Percentiles rank a stretch among this genome's conserved stretches.
phyloP scores from a whole-genome alignment of 2,113 vertebrate genomes.

The Raja brachyura region DNA sequence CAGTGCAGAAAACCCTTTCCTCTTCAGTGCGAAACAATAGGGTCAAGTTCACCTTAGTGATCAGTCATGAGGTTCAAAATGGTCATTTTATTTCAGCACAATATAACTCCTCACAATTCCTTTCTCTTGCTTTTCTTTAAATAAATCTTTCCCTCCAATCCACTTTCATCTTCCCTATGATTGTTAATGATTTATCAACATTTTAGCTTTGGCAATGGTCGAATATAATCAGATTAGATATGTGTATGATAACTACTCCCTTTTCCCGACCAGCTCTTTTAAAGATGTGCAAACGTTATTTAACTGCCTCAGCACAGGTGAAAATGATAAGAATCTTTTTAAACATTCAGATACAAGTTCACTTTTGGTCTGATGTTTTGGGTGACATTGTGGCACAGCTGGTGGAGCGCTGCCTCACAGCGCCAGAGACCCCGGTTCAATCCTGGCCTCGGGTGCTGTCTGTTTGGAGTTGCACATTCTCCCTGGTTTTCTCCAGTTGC shows the following conservation, averaged over 20 bases:
- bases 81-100: slow-evolving; percentile 3
- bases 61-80: slow-evolving; percentile 12
- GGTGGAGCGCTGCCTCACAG: not conserved
- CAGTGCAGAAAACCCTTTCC: slow-evolving; percentile 14
- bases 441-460: no score
- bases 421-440: not conserved
- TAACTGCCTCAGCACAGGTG: not conserved
- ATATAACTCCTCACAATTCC: not conserved
- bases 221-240: no score
- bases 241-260: not conserved
- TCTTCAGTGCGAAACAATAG: not conserved
- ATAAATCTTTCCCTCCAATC: not conserved
- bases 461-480: no score
- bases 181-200: not conserved
- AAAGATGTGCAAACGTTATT: not conserved
- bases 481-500: no score
- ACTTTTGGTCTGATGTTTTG: not conserved
- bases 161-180: not conserved
- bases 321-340: not conserved
- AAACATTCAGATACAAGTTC: not conserved
- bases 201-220: not conserved
- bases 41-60: slow-evolving; percentile 13
- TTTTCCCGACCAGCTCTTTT: not conserved
- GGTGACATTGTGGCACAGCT: no score
- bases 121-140: not conserved